Base-by-base conservation (phyloP, 2,113 vertebrate genomes). In the Rhinogobius similis region DNA sequence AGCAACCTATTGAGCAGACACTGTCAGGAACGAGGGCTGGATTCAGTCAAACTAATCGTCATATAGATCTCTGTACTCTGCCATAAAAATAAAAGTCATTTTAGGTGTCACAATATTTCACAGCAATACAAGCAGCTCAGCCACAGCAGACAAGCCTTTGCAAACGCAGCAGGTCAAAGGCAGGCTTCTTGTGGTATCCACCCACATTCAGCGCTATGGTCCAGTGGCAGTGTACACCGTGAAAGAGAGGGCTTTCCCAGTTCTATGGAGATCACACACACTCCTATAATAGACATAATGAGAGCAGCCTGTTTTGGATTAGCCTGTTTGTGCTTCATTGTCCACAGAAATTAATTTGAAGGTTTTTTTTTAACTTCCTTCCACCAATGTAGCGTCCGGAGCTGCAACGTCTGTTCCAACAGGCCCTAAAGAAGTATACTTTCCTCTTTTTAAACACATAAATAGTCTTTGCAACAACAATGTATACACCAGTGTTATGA, bases 271-370 rank as follows among this genome's bases (percentile, higher is more conserved):
- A 65, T 68, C 27, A 70, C 32, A 66, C 56, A 75, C 72, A 58
- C 59, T 62, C 32, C 44, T 61, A 16, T 64, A 41, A 71, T 58
- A 65, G 66, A 71, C 68, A 44, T 73, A 83, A 77, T 78, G 69
- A 66, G 18, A 41, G 59, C 21, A 65, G 55, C 26, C 74, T 76
- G 76, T 10, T 3, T 20, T 59, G 41, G 52, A 26, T 82, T 63
- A 70, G 61, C 44, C 59, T 39, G 38, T 73, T 77, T 81, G 59
- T 23, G 12, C 56, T 72, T 64, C 69, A 41, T 78, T 77, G 78
- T 13, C 59, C 73, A 56, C 32, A 52, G 43, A 76, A 68, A 77
- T 79, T 53, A 44, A 78, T 79, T 18, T 79, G 24, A 70, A 65
- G 21, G 69, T 63, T 21, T 75, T 20, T 73, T 68, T 55, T 58